phyloP scores from a whole-genome alignment of 2,797 vertebrate species.

The Alexandromys oeconomus region DNA sequence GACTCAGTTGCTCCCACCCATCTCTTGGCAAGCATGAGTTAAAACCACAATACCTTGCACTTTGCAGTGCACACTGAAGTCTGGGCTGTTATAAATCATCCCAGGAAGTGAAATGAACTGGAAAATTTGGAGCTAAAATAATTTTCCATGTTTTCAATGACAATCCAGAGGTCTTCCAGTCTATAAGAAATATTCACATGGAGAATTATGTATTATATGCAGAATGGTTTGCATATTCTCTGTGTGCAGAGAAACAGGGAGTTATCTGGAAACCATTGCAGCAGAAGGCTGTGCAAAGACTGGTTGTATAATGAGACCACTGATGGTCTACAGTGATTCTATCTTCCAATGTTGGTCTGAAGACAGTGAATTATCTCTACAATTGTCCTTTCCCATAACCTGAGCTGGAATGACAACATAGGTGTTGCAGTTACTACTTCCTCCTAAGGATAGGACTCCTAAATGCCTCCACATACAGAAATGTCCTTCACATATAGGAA shows the following conservation, averaged over 20 bases:
- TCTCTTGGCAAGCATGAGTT: not conserved
- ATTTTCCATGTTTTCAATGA: not conserved
- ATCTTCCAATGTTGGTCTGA: not conserved
- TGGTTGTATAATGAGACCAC: too few species aligned
- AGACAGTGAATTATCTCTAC: conserved; percentile 74
- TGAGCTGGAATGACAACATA: not conserved
- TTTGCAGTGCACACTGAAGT: not conserved
- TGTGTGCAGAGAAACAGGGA: not conserved
- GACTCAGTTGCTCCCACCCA: not conserved
- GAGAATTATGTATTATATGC: not conserved
- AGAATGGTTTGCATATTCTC: not conserved
- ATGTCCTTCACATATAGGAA: conserved; percentile 95
- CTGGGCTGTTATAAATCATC: not conserved
- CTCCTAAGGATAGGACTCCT: conserved; percentile 92
- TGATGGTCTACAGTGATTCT: not conserved
- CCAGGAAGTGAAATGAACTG: conserved; percentile 82
- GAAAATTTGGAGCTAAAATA: conserved; percentile 87
- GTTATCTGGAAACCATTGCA: too few species aligned
- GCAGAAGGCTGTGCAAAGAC: not conserved
- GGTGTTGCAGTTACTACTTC: not conserved
- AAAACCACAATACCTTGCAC: not conserved
- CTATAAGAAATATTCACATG: conserved; percentile 81
- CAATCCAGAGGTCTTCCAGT: not conserved
- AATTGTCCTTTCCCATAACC: too few species aligned
- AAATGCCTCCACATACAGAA: conserved; percentile 93